phyloP scores from a whole-genome alignment of 2,888 invertebrate genomes.

The Sisyra nigra region DNA sequence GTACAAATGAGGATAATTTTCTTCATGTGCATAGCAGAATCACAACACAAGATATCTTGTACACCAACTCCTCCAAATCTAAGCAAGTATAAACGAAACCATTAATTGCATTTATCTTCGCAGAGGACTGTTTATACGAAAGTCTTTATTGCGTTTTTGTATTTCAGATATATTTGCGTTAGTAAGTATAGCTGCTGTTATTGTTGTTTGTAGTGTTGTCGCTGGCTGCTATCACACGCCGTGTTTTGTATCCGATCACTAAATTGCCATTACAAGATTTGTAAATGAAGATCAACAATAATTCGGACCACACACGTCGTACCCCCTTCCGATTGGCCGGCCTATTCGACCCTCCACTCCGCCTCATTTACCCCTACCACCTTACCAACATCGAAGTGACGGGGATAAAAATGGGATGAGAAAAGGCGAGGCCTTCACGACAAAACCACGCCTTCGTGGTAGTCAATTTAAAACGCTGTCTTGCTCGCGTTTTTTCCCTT shows the following conservation, averaged over 20 bases:
- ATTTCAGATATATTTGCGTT: too few species aligned
- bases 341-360: too few species aligned
- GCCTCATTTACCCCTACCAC: not conserved
- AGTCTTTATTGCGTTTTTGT: not conserved
- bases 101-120: not conserved
- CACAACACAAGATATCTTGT: not conserved
- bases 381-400: not conserved
- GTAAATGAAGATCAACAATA: conserved; percentile 25
- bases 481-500: too few species aligned
- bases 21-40: too few species aligned
- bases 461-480: too few species aligned
- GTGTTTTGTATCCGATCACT: conserved; percentile 17
- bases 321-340: conserved; percentile 23
- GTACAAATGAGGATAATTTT: too few species aligned
- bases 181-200: not conserved
- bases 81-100: not conserved
- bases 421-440: not conserved
- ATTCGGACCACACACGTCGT: conserved; percentile 29
- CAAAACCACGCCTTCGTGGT: too few species aligned
- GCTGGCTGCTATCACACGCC: not conserved
- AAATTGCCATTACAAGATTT: conserved; percentile 26
- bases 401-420: not conserved
- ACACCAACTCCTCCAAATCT: not conserved
- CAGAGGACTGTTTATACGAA: not conserved
- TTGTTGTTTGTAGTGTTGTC: not conserved